Conservation (phyloP, 2,888 invertebrate genomes). For the Miltochrista miniata region DNA sequence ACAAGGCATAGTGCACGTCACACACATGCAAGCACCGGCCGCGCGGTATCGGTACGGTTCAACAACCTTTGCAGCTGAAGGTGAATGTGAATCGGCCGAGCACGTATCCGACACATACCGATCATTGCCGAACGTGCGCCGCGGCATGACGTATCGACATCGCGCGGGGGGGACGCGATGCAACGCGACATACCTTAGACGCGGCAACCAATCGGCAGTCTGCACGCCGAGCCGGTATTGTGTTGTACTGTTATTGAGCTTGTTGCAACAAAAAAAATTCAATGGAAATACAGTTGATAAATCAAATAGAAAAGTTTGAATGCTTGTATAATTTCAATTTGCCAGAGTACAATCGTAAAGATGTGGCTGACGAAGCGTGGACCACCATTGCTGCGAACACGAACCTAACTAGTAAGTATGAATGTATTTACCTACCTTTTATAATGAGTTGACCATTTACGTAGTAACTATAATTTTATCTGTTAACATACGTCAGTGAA, state of each 20-base stretch:
- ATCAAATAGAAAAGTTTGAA: slow-evolving; percentile 44
- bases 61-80: slow-evolving; percentile 25
- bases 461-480: too few relatives aligned
- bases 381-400: slow-evolving; percentile 35
- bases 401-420: slow-evolving; percentile 40
- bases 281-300: slow-evolving; percentile 43
- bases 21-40: neutral
- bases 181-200: slow-evolving; percentile 32
- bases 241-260: slow-evolving; percentile 16
- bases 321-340: slow-evolving; percentile 44
- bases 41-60: slow-evolving; percentile 19
- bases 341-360: slow-evolving; percentile 49
- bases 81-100: slow-evolving; percentile 16
- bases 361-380: slow-evolving; percentile 47
- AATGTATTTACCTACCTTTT: slow-evolving; percentile 14
- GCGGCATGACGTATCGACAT: slow-evolving; percentile 11
- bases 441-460: too few relatives aligned
- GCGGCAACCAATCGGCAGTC: slow-evolving; percentile 37
- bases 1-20: too few relatives aligned
- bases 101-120: slow-evolving; percentile 14
- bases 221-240: slow-evolving; percentile 28
- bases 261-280: slow-evolving; percentile 24
- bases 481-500: slow-evolving; percentile 2
- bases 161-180: slow-evolving; percentile 38
- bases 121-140: slow-evolving; percentile 22